phyloP scores from a whole-genome alignment of 2,888 invertebrate species.

The Hemaris fuciformis region DNA sequence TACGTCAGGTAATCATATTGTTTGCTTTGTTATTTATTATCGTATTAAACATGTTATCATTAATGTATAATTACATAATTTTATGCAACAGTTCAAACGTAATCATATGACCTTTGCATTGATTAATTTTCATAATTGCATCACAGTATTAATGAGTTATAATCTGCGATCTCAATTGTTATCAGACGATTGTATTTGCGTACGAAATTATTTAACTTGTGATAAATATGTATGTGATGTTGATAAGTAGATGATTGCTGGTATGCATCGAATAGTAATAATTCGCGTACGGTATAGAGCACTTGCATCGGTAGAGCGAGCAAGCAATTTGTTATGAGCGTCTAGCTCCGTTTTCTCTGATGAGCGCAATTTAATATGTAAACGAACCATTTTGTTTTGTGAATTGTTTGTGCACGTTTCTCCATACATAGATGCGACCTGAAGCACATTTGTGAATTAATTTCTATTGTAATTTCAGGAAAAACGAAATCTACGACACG shows the following conservation, averaged over 20 bases:
- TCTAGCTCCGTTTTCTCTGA: constrained; percentile 59
- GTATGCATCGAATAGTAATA: constrained; percentile 41
- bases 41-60: background rate
- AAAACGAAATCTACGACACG: constrained; percentile 13
- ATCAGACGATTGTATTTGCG: background rate
- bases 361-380: constrained; percentile 46
- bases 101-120: background rate
- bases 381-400: constrained; percentile 19
- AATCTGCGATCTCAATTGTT: background rate
- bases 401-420: background rate
- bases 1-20: constrained; percentile 42
- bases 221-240: constrained; percentile 18
- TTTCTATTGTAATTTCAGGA: constrained; percentile 12
- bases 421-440: background rate
- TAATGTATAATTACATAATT: background rate
- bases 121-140: background rate
- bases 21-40: background rate
- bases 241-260: constrained; percentile 32
- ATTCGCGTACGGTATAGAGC: constrained; percentile 52
- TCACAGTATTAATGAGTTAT: background rate
- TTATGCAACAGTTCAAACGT: background rate
- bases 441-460: background rate
- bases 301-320: constrained; percentile 61
- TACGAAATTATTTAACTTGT: constrained; percentile 10
- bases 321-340: constrained; percentile 63